Conservation (phyloP, 2,113 vertebrate genomes). For the Apaloderma vittatum region DNA sequence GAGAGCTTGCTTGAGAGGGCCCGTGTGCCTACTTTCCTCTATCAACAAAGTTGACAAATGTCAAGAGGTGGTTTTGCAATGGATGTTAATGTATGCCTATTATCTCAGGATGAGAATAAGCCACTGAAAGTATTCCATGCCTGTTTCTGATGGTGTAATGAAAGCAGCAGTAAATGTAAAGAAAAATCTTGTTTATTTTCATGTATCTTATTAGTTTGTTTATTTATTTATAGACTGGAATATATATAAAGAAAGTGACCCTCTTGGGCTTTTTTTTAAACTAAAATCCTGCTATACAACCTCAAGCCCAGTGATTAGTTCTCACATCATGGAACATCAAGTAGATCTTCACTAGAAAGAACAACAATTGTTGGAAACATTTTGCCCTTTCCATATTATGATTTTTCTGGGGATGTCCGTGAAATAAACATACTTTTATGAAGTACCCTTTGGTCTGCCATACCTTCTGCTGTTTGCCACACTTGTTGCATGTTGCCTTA, state of each 20-base stretch:
- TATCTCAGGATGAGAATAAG: neutral
- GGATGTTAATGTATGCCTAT: neutral
- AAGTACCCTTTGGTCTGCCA: neutral
- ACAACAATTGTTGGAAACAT: neutral
- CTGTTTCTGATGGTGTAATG: neutral
- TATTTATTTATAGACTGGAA: neutral
- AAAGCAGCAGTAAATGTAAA: neutral
- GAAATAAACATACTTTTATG: neutral
- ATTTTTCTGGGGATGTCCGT: neutral
- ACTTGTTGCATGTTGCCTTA: neutral
- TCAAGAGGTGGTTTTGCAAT: slow-evolving; percentile 12
- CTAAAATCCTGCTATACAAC: neutral
- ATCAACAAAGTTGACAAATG: slow-evolving; percentile 11
- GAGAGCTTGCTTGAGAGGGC: slow-evolving; percentile 13
- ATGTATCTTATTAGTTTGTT: neutral
- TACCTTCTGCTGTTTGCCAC: neutral
- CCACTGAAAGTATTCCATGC: neutral
- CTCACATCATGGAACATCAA: neutral
- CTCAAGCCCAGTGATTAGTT: neutral
- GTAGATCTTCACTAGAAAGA: neutral
- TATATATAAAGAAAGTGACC: neutral
- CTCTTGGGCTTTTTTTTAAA: neutral
- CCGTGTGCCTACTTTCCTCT: slow-evolving; percentile 20
- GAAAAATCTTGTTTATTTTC: neutral
- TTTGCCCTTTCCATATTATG: neutral